These are phyloP conservation scores for Doris montereyensis DNA, from an alignment of 2,888 invertebrate species.

Conservation along the genomic window DNA sequence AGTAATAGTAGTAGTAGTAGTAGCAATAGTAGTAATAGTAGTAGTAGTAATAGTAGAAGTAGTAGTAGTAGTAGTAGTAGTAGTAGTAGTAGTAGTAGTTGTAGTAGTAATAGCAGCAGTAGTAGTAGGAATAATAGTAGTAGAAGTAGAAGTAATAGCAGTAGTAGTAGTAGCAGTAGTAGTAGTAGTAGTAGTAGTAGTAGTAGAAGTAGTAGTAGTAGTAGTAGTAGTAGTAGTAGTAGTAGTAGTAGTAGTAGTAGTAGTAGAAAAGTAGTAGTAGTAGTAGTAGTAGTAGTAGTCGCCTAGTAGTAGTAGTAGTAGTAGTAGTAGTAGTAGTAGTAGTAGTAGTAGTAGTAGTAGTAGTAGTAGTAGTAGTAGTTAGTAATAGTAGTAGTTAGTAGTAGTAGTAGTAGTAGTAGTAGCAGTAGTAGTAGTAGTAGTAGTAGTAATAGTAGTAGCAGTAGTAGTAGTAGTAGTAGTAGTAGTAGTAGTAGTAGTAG, in stretches of 20 bases:
- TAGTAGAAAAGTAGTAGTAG: constrained; percentile 23
- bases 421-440: background rate
- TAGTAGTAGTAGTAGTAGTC: too few relatives aligned
- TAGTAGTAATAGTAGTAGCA: background rate
- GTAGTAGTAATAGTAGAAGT: background rate
- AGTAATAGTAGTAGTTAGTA: too few relatives aligned
- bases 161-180: constrained; percentile 5
- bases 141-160: too few relatives aligned
- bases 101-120: too few relatives aligned
- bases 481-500: background rate
- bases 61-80: background rate
- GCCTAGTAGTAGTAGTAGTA: too few relatives aligned
- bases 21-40: constrained; percentile 15
- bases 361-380: constrained; percentile 23
- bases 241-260: constrained; percentile 23
- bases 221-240: constrained; percentile 23
- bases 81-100: background rate
- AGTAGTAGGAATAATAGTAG: too few relatives aligned
- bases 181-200: constrained; percentile 23
- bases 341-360: constrained; percentile 23
- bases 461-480: background rate
- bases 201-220: constrained; percentile 21
- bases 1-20: constrained; percentile 10
- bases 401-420: constrained; percentile 23
- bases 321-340: constrained; percentile 23